Percentiles rank a stretch among this genome's conserved stretches.
phyloP scores from a whole-genome alignment of 2,888 invertebrate genomes.

The Graphium colonna region DNA sequence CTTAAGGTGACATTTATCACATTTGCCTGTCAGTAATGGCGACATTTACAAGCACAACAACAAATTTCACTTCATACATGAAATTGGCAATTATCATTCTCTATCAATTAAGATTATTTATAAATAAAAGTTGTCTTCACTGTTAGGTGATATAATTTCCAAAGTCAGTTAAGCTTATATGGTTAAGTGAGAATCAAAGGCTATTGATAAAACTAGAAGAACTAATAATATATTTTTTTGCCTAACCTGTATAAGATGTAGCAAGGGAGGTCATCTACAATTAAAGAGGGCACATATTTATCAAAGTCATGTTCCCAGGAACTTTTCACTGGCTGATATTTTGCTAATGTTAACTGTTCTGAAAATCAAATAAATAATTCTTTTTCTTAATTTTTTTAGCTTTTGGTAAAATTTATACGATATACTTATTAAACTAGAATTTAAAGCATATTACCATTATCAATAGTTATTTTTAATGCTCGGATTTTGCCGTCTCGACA shows the following conservation, averaged over 20 bases:
- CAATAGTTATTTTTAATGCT: conserved; percentile 90
- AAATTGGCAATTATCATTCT: too few relatives aligned
- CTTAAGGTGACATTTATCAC: too few relatives aligned
- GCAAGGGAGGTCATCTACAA: conserved; percentile 91
- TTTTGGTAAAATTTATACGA: too few relatives aligned
- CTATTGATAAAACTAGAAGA: too few relatives aligned
- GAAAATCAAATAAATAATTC: conserved; percentile 37
- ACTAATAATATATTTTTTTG: too few relatives aligned
- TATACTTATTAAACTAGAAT: background rate
- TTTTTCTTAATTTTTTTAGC: too few relatives aligned
- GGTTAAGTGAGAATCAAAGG: too few relatives aligned
- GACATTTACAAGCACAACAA: too few relatives aligned
- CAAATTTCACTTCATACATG: too few relatives aligned
- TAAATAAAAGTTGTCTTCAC: too few relatives aligned
- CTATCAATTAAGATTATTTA: too few relatives aligned
- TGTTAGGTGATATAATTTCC: background rate
- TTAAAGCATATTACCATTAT: conserved; percentile 83
- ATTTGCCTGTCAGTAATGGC: too few relatives aligned
- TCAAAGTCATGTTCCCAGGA: conserved; percentile 94
- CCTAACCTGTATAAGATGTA: conserved; percentile 92
- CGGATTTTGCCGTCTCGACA: conserved; percentile 90
- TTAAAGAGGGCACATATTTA: conserved; percentile 83
- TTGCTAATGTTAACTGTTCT: conserved; percentile 88
- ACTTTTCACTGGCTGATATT: conserved; percentile 83
- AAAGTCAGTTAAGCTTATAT: background rate